Evolutionary conservation across 23 tunicate genomes (phyloP).

Genomic region (Corella eumyota): DNA sequence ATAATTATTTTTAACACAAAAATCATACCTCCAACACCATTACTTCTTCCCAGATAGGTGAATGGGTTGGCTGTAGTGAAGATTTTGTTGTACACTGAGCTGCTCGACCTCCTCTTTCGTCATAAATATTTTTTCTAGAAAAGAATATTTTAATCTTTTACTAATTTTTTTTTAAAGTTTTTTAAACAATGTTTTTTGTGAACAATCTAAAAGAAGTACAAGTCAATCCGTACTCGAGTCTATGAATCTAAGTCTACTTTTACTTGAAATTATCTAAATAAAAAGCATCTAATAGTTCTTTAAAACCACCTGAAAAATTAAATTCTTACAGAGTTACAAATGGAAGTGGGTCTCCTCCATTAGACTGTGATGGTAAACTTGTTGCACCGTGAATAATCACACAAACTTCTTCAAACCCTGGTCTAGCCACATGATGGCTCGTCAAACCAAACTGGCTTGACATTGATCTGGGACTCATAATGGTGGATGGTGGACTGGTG

Average conservation of each 20-base stretch:
- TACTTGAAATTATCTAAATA: no score
- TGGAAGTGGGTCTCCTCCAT: slow-evolving; percentile 85
- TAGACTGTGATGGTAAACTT: slow-evolving; percentile 71
- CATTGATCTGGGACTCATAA: slow-evolving; percentile 40
- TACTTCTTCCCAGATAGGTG: slow-evolving; percentile 85
- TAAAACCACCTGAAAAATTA: background rate
- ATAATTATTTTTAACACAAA: background rate
- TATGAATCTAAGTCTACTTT: no score
- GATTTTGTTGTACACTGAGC: slow-evolving; percentile 71
- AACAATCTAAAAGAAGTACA: background rate
- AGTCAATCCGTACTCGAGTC: background rate
- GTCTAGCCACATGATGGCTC: slow-evolving; percentile 45
- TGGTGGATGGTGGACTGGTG: slow-evolving; percentile 20
- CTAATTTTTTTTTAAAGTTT: background rate
- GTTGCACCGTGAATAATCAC: slow-evolving; percentile 86
- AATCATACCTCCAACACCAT: slow-evolving; percentile 46
- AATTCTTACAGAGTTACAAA: slow-evolving; percentile 63
- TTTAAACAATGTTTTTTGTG: background rate
- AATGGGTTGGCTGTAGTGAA: slow-evolving; percentile 66
- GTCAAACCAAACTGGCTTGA: background rate
- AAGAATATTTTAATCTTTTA: background rate
- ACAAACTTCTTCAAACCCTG: slow-evolving; percentile 56
- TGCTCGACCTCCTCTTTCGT: slow-evolving; percentile 40
- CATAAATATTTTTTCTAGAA: slow-evolving; percentile 45
- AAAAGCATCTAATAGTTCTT: no score